A percentile compares a stretch with the other conserved stretches of the same genome.
phyloP scores from a whole-genome alignment of 2,888 invertebrate genomes.

The Helicoverpa assulta region DNA sequence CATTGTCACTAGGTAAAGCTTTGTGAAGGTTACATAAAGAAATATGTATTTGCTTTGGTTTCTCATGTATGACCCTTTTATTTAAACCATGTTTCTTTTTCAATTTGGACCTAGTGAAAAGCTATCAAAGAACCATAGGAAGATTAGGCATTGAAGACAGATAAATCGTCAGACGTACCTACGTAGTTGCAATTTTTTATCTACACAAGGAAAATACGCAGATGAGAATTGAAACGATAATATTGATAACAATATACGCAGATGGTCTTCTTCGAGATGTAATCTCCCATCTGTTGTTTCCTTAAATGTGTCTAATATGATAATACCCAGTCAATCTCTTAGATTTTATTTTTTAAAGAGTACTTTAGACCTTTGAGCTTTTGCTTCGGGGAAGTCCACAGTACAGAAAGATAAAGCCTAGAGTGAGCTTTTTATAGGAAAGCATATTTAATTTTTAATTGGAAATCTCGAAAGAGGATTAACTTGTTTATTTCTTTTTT shows the following conservation, averaged over 20 bases:
- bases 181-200: constrained; percentile 22
- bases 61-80: no score
- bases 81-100: no score
- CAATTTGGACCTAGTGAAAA: background rate
- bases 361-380: background rate
- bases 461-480: no score
- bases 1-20: no score
- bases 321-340: background rate
- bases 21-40: no score
- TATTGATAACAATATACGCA: constrained; percentile 8
- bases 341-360: background rate
- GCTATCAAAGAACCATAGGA: background rate
- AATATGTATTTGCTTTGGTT: no score
- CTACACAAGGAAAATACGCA: constrained; percentile 20
- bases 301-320: background rate
- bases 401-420: no score
- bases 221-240: background rate
- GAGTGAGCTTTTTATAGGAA: no score
- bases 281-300: background rate
- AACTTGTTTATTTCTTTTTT: no score
- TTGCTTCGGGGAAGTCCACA: background rate
- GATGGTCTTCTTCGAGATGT: background rate
- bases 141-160: background rate
- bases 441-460: no score
- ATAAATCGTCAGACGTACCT: background rate